phyloP scores from a whole-genome alignment of 2,113 vertebrate genomes.

The Campylorhamphus procurvoides region DNA sequence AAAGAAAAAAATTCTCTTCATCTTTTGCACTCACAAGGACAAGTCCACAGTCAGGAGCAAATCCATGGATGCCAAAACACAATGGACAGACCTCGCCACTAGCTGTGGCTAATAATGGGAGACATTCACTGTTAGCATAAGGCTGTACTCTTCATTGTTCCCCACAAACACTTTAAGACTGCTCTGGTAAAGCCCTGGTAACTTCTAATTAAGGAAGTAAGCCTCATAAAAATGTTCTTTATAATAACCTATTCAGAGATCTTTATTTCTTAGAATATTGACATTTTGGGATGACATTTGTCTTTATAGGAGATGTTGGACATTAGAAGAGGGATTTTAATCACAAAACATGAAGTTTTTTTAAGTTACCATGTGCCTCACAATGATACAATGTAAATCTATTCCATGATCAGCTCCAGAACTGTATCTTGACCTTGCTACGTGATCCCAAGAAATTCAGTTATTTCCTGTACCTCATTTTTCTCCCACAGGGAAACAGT shows the following conservation, averaged over 20 bases:
- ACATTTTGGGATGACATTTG: not conserved
- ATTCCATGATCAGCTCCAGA: not conserved
- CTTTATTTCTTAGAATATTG: constrained; percentile 13
- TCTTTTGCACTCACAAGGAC: not conserved
- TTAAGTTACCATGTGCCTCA: not conserved
- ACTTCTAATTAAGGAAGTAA: constrained; percentile 14
- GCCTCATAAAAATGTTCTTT: not conserved
- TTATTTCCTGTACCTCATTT: not conserved
- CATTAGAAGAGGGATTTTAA: not conserved
- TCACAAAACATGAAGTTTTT: not conserved
- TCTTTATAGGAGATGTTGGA: not conserved
- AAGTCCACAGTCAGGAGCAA: not conserved
- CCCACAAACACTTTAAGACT: not conserved
- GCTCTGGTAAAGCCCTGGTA: not conserved
- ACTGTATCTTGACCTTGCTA: not conserved
- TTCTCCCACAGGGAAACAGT: not conserved
- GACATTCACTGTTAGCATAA: not conserved
- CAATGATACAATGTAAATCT: not conserved
- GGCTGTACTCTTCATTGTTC: not conserved
- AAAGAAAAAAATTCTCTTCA: not conserved
- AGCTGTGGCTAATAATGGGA: not conserved
- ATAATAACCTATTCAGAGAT: not conserved
- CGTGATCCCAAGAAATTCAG: not conserved
- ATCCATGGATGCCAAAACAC: not conserved
- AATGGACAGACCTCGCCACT: not conserved